These are phyloP conservation scores for Cochlearius cochlearius DNA, from an alignment of 2,113 vertebrate genomes.

Conservation along the genomic window DNA sequence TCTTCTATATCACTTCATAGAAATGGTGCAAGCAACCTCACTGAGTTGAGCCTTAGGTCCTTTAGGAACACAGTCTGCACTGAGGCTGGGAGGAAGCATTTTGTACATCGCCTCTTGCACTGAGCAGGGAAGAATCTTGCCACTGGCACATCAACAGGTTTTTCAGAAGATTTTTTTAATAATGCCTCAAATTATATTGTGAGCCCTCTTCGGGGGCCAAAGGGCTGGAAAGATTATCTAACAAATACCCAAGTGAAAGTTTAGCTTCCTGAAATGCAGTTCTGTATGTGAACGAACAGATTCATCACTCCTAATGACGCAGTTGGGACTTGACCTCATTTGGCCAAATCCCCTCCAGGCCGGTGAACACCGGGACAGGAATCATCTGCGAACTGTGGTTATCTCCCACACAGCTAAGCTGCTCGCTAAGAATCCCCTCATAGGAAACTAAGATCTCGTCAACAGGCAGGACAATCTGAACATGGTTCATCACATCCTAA, in stretches of 20 bases:
- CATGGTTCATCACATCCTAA: neutral
- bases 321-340: neutral
- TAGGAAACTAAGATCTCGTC: neutral
- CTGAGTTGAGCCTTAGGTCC: neutral
- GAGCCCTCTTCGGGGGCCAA: neutral
- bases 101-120: neutral
- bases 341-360: neutral
- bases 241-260: neutral
- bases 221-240: neutral
- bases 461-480: neutral
- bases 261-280: neutral
- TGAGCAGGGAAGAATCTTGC: neutral
- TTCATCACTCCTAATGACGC: neutral
- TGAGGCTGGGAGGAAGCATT: neutral
- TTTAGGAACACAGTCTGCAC: neutral
- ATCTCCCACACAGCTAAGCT: neutral
- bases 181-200: neutral
- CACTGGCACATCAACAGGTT: neutral
- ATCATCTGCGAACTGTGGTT: neutral
- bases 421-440: neutral
- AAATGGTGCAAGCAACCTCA: neutral
- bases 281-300: neutral
- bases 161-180: neutral
- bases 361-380: neutral
- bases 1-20: neutral